These are phyloP conservation scores for Druon quercuslanigerum DNA, from an alignment of 1,140 invertebrate genomes.

Conservation along the genomic window DNA sequence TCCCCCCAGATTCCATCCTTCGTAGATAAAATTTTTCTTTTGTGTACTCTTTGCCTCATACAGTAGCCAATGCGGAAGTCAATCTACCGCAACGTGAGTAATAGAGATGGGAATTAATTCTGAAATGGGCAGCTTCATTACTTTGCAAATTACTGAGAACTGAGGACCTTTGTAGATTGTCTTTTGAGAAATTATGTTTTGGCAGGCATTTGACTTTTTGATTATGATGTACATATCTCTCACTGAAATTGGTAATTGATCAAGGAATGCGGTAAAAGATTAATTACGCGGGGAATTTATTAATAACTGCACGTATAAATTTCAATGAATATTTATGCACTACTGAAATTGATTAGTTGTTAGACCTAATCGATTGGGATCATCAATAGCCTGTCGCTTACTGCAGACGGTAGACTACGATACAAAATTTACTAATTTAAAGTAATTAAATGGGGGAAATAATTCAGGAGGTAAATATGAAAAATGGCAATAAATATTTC, in stretches of 20 bases:
- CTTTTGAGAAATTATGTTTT: constrained; percentile 14
- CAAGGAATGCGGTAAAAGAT: background rate
- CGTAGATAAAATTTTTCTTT: constrained; percentile 16
- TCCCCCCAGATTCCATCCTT: background rate
- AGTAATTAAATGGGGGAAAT: too few relatives aligned
- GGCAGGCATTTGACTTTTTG: background rate
- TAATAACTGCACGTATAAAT: background rate
- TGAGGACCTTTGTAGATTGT: background rate
- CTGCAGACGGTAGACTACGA: too few relatives aligned
- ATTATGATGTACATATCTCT: background rate
- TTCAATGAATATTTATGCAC: constrained; percentile 19
- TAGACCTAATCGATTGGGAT: background rate
- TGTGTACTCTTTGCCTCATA: background rate
- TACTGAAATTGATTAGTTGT: constrained; percentile 15
- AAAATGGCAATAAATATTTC: too few relatives aligned
- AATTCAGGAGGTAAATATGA: too few relatives aligned
- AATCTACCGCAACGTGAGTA: constrained; percentile 21
- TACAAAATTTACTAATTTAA: too few relatives aligned
- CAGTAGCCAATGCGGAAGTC: constrained; percentile 27
- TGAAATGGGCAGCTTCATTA: constrained; percentile 16
- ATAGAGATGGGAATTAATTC: constrained; percentile 21
- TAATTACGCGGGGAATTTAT: background rate
- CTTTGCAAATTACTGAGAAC: constrained; percentile 12
- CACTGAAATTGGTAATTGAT: background rate
- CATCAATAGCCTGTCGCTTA: background rate